A percentile compares a stretch with the other conserved stretches of the same genome.
phyloP scores from a whole-genome alignment of 1,140 invertebrate species.

The Teleogryllus occipitalis region DNA sequence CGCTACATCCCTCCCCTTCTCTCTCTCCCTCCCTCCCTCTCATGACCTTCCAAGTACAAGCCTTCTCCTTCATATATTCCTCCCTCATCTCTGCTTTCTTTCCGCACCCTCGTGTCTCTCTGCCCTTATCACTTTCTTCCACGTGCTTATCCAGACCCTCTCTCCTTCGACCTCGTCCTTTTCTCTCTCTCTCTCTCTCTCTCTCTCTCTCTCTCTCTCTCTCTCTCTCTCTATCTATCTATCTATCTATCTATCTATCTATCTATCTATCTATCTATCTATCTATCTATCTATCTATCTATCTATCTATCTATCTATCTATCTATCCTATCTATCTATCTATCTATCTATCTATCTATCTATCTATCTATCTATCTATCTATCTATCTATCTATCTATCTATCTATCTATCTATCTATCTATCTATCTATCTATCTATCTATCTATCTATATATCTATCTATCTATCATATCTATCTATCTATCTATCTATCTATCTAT shows the following conservation, averaged over 20 bases:
- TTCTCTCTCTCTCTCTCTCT: too few relatives aligned
- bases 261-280: not conserved
- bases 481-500: not conserved
- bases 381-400: not conserved
- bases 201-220: not conserved
- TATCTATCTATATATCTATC: not conserved
- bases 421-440: not conserved
- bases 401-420: not conserved
- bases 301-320: not conserved
- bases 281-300: not conserved
- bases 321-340: not conserved
- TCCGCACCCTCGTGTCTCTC: too few relatives aligned
- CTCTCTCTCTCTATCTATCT: not conserved
- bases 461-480: not conserved
- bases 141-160: too few relatives aligned
- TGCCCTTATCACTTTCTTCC: too few relatives aligned
- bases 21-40: too few relatives aligned
- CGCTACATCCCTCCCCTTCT: too few relatives aligned
- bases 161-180: too few relatives aligned
- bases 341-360: not conserved
- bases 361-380: not conserved
- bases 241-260: not conserved
- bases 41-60: too few relatives aligned
- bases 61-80: too few relatives aligned
- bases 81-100: too few relatives aligned